Conservation (phyloP, 2,888 invertebrate genomes). For the Liodrosophila aerea region DNA sequence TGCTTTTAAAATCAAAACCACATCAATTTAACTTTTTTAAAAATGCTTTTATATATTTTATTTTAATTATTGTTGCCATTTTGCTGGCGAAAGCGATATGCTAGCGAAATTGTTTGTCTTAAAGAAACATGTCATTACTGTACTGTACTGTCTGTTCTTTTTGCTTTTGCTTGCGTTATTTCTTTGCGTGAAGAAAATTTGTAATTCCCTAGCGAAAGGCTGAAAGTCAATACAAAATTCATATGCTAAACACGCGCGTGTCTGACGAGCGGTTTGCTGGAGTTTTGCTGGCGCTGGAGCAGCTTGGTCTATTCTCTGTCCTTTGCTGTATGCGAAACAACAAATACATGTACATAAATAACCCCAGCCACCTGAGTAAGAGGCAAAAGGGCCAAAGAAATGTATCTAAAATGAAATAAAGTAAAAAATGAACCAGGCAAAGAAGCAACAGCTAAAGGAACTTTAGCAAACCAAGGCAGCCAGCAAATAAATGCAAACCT, state of each 20-base stretch:
- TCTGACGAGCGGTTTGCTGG: conserved; percentile 61
- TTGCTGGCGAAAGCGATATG: no score
- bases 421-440: conserved; percentile 46
- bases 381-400: conserved; percentile 18
- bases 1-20: no score
- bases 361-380: conserved; percentile 49
- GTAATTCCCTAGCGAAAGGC: conserved; percentile 58
- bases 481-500: not conserved
- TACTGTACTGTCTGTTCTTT: no score
- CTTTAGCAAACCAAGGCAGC: conserved; percentile 21
- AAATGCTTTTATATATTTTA: no score
- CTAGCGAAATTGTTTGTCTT: no score
- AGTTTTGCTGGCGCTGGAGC: conserved; percentile 45
- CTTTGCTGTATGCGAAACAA: conserved; percentile 53
- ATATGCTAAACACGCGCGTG: conserved; percentile 70
- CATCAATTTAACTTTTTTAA: no score
- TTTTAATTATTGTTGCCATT: no score
- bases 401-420: conserved; percentile 28
- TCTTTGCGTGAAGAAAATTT: conserved; percentile 28
- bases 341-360: conserved; percentile 68
- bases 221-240: conserved; percentile 45
- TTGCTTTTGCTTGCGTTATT: not conserved
- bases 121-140: no score
- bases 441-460: conserved; percentile 36
- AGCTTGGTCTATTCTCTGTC: conserved; percentile 18